Evolutionary conservation across 2,888 invertebrate genomes (phyloP).

Genomic region (Blastobasis adustella): DNA sequence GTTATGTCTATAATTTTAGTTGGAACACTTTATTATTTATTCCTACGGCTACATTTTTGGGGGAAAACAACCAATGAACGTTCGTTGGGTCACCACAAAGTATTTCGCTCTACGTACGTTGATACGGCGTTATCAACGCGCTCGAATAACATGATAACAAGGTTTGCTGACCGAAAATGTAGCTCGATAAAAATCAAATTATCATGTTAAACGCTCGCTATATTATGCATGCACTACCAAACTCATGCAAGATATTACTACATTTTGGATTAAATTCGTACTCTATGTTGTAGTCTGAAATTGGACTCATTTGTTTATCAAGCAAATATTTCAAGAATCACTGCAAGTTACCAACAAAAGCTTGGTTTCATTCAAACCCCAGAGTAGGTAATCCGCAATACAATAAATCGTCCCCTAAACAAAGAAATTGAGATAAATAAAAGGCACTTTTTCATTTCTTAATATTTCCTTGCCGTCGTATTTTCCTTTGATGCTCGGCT

Average conservation of each 20-base stretch:
- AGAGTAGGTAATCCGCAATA: constrained; percentile 11
- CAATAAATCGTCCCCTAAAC: constrained; percentile 35
- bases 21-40: no score
- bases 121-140: constrained; percentile 49
- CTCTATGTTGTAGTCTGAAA: no score
- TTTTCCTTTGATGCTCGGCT: constrained; percentile 66
- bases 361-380: not conserved
- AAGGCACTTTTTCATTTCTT: constrained; percentile 50
- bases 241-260: no score
- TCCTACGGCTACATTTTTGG: no score
- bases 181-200: constrained; percentile 56
- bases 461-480: constrained; percentile 54
- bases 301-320: no score
- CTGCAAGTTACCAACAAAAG: not conserved
- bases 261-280: no score
- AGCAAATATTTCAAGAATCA: not conserved
- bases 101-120: constrained; percentile 34
- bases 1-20: no score
- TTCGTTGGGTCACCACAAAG: no score
- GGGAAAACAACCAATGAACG: no score
- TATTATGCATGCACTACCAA: no score
- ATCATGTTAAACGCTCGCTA: constrained; percentile 33
- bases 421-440: constrained; percentile 49
- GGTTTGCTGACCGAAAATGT: constrained; percentile 37
- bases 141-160: constrained; percentile 54